Percentiles rank a stretch among this genome's conserved stretches.
phyloP scores from a whole-genome alignment of 1,140 invertebrate species.

The Notospermus geniculatus region DNA sequence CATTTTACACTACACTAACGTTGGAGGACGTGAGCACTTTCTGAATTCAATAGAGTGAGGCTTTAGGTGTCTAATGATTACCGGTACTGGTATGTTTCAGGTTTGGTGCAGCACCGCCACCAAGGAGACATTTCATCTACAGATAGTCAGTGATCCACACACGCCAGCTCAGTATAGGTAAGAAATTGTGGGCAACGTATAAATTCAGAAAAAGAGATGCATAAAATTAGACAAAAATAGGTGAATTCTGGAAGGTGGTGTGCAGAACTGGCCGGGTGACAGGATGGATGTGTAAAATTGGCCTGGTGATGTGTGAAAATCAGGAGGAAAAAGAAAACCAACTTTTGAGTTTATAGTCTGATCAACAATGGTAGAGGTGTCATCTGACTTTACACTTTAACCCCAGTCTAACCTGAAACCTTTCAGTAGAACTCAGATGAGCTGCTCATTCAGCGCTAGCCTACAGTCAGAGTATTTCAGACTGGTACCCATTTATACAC shows the following conservation, averaged over 20 bases:
- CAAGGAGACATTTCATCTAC: not conserved
- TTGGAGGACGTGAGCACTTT: no score
- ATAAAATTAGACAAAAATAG: not conserved
- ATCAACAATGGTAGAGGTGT: no score
- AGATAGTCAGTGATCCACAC: not conserved
- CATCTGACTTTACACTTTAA: no score
- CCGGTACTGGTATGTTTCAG: not conserved
- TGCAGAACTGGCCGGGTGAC: conserved; percentile 3
- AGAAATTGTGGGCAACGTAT: not conserved
- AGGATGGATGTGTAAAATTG: conserved; percentile 24
- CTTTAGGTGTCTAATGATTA: no score
- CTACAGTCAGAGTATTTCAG: no score
- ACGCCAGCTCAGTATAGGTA: not conserved
- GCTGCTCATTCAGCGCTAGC: no score
- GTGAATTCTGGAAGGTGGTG: not conserved
- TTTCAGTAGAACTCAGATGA: no score
- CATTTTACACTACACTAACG: no score
- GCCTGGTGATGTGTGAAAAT: conserved; percentile 55
- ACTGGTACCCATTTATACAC: no score
- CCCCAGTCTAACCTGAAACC: no score
- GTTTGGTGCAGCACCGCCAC: not conserved
- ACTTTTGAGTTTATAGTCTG: conserved; percentile 44
- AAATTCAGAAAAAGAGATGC: not conserved
- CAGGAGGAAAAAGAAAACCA: conserved; percentile 54
- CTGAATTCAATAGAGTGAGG: no score